Evolutionary conservation across 2,888 invertebrate species (phyloP).

Genomic region (Nasonovia ribisnigri): DNA sequence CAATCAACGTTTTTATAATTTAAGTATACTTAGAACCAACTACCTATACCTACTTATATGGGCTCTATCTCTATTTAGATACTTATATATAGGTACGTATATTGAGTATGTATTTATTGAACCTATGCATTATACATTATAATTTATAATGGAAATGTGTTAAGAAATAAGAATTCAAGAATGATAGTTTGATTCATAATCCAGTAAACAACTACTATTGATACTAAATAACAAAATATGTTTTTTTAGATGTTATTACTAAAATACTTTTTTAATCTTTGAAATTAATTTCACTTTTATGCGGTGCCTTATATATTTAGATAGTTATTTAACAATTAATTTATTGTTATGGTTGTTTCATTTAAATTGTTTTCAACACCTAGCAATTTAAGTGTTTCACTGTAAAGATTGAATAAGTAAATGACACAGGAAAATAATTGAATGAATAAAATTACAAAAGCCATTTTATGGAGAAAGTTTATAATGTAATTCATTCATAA

Average conservation of each 20-base stretch:
- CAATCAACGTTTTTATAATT: background rate
- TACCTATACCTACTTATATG: background rate
- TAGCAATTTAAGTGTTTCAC: constrained; percentile 16
- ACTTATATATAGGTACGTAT: background rate
- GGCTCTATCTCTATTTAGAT: background rate
- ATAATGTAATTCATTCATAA: background rate
- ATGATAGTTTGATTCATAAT: background rate
- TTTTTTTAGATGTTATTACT: background rate
- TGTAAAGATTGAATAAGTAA: constrained; percentile 1
- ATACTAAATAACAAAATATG: background rate
- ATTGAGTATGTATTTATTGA: too few relatives aligned
- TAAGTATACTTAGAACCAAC: background rate
- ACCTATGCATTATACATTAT: background rate
- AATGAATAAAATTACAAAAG: background rate
- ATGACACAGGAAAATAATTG: constrained; percentile 10
- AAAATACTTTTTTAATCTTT: background rate
- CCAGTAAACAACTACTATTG: background rate
- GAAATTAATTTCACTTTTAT: constrained; percentile 17
- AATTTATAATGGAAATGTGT: background rate
- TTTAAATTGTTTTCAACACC: constrained; percentile 28
- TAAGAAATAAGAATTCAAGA: background rate
- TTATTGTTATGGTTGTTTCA: constrained; percentile 20
- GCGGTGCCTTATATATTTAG: background rate
- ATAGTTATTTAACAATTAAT: background rate
- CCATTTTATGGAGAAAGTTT: constrained; percentile 30